These are phyloP conservation scores for Helogale parvula DNA, from an alignment of 2,113 vertebrate species.

Conservation along the genomic window DNA sequence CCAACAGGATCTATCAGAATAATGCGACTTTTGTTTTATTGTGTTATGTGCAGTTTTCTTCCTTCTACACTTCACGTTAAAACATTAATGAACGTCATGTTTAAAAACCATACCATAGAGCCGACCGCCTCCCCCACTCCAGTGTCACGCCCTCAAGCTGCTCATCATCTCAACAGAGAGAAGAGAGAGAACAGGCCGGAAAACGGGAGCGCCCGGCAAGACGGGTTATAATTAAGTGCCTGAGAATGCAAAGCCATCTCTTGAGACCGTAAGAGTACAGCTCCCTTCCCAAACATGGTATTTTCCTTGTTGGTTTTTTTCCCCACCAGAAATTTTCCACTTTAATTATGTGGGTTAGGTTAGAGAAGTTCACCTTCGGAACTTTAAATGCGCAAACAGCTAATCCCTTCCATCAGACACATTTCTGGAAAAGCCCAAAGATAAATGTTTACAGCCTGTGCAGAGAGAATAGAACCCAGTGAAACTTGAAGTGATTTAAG, in stretches of 20 bases:
- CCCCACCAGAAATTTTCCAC: constrained; percentile 72
- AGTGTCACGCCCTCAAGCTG: not conserved
- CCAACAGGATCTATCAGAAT: not conserved
- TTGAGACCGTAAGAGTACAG: constrained; percentile 17
- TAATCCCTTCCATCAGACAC: constrained; percentile 73
- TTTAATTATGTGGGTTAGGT: constrained; percentile 76
- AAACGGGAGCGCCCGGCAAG: not conserved
- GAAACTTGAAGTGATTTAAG: not conserved
- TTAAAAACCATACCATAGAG: not conserved
- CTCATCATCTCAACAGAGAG: not conserved
- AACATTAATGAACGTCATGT: not conserved
- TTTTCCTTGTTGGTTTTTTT: constrained; percentile 59
- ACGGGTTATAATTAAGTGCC: constrained; percentile 13
- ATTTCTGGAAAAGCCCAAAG: constrained; percentile 74
- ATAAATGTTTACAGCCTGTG: constrained; percentile 68
- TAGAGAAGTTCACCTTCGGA: constrained; percentile 66
- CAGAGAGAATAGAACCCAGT: constrained; percentile 35
- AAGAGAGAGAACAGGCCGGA: not conserved
- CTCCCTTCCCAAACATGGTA: constrained; percentile 70
- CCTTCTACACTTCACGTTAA: not conserved
- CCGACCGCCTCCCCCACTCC: not conserved
- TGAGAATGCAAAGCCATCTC: not conserved
- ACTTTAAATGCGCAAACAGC: constrained; percentile 37
- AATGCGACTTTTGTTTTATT: not conserved
- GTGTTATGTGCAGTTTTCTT: constrained; percentile 28